Percentiles rank a stretch among this genome's conserved stretches.
phyloP scores from a whole-genome alignment of 2,113 vertebrate genomes.

The Entelurus aequoreus region DNA sequence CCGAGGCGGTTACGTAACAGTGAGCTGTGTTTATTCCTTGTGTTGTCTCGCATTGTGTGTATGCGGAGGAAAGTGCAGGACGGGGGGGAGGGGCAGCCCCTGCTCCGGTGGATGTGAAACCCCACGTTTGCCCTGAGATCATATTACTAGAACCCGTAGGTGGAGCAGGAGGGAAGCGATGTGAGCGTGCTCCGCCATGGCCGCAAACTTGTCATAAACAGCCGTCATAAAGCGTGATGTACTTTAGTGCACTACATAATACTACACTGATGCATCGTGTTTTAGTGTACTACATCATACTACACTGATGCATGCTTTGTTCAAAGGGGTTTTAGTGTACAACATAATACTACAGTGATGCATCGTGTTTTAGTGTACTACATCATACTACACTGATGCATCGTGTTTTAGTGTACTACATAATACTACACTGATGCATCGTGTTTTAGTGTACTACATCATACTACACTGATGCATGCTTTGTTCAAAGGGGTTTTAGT shows the following conservation, averaged over 20 bases:
- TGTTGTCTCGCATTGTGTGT: conserved; percentile 28
- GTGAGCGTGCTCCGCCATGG: conserved; percentile 45
- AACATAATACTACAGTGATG: too few relatives aligned
- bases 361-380: too few relatives aligned
- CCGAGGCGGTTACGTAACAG: conserved; percentile 4
- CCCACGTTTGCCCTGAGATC: conserved; percentile 67
- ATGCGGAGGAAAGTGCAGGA: conserved; percentile 42
- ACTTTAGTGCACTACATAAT: not conserved
- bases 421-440: too few relatives aligned
- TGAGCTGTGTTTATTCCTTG: conserved; percentile 11
- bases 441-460: too few relatives aligned
- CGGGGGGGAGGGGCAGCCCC: conserved; percentile 62
- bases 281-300: too few relatives aligned
- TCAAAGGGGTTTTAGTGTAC: too few relatives aligned
- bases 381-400: too few relatives aligned
- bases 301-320: too few relatives aligned
- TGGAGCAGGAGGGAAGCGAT: conserved; percentile 51
- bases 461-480: too few relatives aligned
- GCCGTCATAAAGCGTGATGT: not conserved
- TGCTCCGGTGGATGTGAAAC: conserved; percentile 68
- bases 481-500: too few relatives aligned
- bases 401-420: too few relatives aligned
- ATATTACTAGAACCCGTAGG: conserved; percentile 70
- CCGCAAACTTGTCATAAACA: conserved; percentile 13
- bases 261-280: not conserved